Evolutionary conservation across 2,113 vertebrate genomes (phyloP), one percentile per base, ranked within the genome.

Genomic region (Caretta caretta): DNA sequence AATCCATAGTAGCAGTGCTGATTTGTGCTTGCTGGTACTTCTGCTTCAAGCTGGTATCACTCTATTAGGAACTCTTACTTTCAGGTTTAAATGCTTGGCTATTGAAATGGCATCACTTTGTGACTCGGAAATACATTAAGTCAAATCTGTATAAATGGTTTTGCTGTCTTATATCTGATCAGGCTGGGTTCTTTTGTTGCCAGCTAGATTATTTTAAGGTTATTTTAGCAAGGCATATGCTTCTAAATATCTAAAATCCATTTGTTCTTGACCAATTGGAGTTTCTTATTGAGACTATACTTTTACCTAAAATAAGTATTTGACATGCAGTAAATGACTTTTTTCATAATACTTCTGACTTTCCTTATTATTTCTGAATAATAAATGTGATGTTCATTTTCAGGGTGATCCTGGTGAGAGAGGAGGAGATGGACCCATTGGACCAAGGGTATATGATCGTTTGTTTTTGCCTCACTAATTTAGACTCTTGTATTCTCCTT

Each of bases 361-460:
- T 91, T 75, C 35, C 3, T 25, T 80, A 42, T 2, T 85, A 20
- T 91, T 49, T 80, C 88, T 65, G 38, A 84, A 46, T 24, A 79
- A 92, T 53, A 93, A 87, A 19, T 6, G 13, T 84, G 50, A 57
- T 93, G 83, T 93, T 92, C 5, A 49, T 94, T 97, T 98, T 92
- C 97, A 99, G 99, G 99, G 99, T 81, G 98, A 98, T 93, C 97
- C 99, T 35, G 99, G 99, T 53, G 99, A 99, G 92, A 99, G 98
- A 86, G 98, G 98, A 51, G 53, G 92, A 6, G 88, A 97, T 2
- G 98, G 98, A 94, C 93, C 96, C 46, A 29, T 97, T 0, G 98
- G 98, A 80, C 97, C 96, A 3, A 97, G 97, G 97, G 98, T 99
- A 98, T 84, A 98, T 56, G 86, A n/a, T 24, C 20, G 54, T 10